Evolutionary conservation across 2,888 invertebrate species (phyloP), one percentile per base, ranked within the genome.

Genomic region (Atethmia centrago): DNA sequence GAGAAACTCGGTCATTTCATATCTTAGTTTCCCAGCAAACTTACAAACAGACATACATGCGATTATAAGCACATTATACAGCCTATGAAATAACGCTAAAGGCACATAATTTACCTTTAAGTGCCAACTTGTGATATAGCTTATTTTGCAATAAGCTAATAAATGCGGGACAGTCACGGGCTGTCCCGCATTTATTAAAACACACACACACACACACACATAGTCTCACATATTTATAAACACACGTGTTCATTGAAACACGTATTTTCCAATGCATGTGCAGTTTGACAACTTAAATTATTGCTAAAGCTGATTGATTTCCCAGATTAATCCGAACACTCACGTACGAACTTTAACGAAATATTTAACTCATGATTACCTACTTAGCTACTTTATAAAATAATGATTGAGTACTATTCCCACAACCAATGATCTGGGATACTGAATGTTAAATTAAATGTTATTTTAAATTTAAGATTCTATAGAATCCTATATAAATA

Each of bases 41-140:
- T n/a, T 9, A 28, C 28, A 59, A 19, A 72, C 63, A 73, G 10
- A 61, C n/a, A 53, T 31, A 55, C 59, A 31, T 31, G 5, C 45
- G 53, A 75, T 75, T 77, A 69, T 61, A 75, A 61, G 16, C 10
- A 55, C 70, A 75, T 75, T 77, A 77, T 4, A 3, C 2, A 42
- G 31, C 7, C 25, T 42, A 10, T 21, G 47, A 59, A 76, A 49
- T 77, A 31, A 36, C 21, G 71, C 71, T 70, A 16, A 55, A 56
- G 62, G 70, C 77, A 19, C 3, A n/a, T 61, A 51, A 71, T 73
- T 40, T 28, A 31, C 31, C 28, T 28, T n/a, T n/a, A n/a, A n/a
- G n/a, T n/a, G n/a, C 16, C 5, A 36, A 45, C 25, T n/a, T n/a
- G 21, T 1, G 16, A 31, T 76, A 40, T 28, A 51, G 12, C 36